Evolutionary conservation across 2,797 vertebrate genomes (phyloP).

Genomic region (Mycteria americana): DNA sequence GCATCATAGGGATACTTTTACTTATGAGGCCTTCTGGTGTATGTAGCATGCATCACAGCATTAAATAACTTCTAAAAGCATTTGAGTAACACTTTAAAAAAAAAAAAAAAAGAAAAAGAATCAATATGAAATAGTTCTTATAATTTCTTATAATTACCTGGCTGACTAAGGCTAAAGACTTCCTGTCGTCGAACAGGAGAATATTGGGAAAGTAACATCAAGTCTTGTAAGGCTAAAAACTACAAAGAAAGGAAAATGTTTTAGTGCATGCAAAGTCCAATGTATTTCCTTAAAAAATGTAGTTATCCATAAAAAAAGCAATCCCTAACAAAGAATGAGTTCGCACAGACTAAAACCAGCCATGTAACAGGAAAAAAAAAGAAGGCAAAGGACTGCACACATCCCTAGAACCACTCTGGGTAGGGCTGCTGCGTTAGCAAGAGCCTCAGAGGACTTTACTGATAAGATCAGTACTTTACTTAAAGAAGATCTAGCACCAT

Average conservation of each 20-base stretch:
- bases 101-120: neutral
- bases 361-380: neutral
- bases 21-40: neutral
- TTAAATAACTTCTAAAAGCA: neutral
- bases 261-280: neutral
- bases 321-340: neutral
- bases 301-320: neutral
- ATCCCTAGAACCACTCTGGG: neutral
- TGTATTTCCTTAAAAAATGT: neutral
- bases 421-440: neutral
- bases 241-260: slow-evolving; percentile 54
- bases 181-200: slow-evolving; percentile 87
- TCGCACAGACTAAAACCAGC: neutral
- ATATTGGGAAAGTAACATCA: slow-evolving; percentile 92
- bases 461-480: neutral
- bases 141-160: slow-evolving; percentile 79
- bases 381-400: neutral
- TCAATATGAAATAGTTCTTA: neutral
- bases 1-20: neutral
- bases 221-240: slow-evolving; percentile 95
- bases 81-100: neutral
- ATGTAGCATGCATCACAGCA: neutral
- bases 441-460: neutral
- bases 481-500: neutral
- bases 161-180: slow-evolving; percentile 96